Base-by-base conservation (phyloP, 2,113 vertebrate species). In the Monopterus albus region DNA sequence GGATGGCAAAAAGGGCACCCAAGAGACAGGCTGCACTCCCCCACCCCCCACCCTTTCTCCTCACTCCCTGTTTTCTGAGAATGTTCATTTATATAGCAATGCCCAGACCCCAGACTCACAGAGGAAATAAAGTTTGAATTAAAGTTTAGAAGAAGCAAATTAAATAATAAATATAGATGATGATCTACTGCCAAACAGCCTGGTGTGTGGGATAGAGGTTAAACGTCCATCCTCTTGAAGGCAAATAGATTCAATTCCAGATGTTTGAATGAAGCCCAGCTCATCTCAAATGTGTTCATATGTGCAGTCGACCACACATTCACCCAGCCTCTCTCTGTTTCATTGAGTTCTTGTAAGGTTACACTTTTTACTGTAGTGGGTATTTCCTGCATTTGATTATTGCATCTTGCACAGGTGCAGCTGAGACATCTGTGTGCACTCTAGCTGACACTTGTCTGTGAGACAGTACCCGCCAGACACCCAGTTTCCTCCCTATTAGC, bases 1-100 rank as follows among this genome's bases (percentile, higher is more conserved):
- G 94, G 94, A 93, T 94, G 92, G 91, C 94, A 94, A 94, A 92
- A 87, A 89, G 94, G 94, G 95, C 95, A 96, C 95, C 94, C 94
- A 94, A 90, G 94, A 96, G 94, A 95, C 92, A 89, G 86, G 59
- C 93, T 91, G 87, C 90, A 83, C 75, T 91, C n/a, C n/a, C n/a
- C n/a, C n/a, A n/a, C n/a, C n/a, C n/a, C n/a, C n/a, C n/a, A n/a
- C n/a, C n/a, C 29, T 20, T 43, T 7, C 29, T 7, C 47, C 62
- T 38, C 67, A 38, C 49, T 69, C 76, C 78, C 78, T 76, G 62
- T 89, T 86, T 92, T 84, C 83, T 81, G 84, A 90, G 88, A 91
- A 91, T 23, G 55, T 86, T 90, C 83, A 86, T 91, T 89, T 89
- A 85, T 90, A 85, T 84, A 81, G 79, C 87, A 90, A 86, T 92